Evolutionary conservation across 2,888 invertebrate genomes (phyloP), one percentile per base, ranked within the genome.

Genomic region (Terebella lapidaria): DNA sequence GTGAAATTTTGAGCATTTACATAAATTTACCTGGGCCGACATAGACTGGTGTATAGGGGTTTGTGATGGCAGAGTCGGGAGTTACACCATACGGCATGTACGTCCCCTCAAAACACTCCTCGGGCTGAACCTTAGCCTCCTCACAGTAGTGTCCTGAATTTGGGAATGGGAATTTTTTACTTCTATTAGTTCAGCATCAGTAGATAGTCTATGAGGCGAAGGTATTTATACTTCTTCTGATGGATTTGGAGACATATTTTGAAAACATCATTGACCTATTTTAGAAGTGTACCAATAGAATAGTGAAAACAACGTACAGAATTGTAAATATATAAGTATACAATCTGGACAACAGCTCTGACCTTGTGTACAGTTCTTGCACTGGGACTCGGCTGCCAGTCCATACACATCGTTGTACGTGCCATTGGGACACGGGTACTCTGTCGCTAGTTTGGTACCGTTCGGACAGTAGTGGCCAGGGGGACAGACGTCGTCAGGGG

Each of bases 11-110:
- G n/a, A n/a, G n/a, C n/a, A n/a, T n/a, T n/a, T n/a, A n/a, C n/a
- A n/a, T n/a, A n/a, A n/a, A 54, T 58, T 62, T 62, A 66, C 72
- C 70, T 59, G 66, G 64, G 2, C 70, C 73, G 45, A 70, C 59
- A 2, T 71, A 56, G 20, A 52, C 54, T 5, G 61, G 46, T 10
- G 61, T 62, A 30, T 51, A 59, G 15, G 59, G 56, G 56, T 42
- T 25, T n/a, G 68, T 67, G n/a, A 52, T 27, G 0, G 62, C 10
- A 15, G 42, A 35, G n/a, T 10, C 42, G 10, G 42, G 65, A 29
- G 65, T 67, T 1, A 70, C 70, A n/a, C 77, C 77, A 58, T 71
- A 74, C 0, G 76, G 76, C 77, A 77, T 77, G 67, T 76, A 77
- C 1, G 75, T 76, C 15, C 78, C 76, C 22, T 61, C 62, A 1